A percentile compares a stretch with the other conserved stretches of the same genome.
phyloP scores from a whole-genome alignment of 2,797 vertebrate species.

The Fistularia tabacaria region DNA sequence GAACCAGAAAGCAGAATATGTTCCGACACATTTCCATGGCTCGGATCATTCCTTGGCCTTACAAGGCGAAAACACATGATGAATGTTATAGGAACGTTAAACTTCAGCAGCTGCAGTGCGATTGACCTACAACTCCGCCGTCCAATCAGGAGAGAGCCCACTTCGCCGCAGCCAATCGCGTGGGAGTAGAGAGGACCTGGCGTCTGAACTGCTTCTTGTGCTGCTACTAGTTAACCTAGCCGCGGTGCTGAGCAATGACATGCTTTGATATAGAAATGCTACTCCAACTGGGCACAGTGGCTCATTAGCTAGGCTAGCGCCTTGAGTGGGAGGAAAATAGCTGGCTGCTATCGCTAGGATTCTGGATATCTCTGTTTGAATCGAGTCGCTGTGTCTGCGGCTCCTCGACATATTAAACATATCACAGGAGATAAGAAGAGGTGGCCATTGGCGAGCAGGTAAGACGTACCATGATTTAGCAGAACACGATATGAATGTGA shows the following conservation, averaged over 20 bases:
- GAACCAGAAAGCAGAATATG: no score
- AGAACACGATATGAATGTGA: constrained; percentile 33
- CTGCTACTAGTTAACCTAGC: constrained; percentile 55
- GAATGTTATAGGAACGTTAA: constrained; percentile 28
- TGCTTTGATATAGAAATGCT: constrained; percentile 65
- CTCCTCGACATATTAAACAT: constrained; percentile 14
- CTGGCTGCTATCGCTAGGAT: constrained; percentile 1
- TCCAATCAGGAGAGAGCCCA: constrained; percentile 31
- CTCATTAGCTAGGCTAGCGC: constrained; percentile 56
- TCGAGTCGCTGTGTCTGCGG: constrained; percentile 9
- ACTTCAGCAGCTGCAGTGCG: constrained; percentile 49
- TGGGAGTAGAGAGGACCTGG: constrained; percentile 9
- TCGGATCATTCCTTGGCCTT: neutral
- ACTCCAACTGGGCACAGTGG: constrained; percentile 59
- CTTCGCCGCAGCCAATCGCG: constrained; percentile 38
- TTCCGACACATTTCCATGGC: neutral
- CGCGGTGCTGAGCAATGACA: constrained; percentile 55
- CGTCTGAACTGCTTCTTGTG: constrained; percentile 37
- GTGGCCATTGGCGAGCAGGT: constrained; percentile 53
- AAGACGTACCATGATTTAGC: constrained; percentile 46
- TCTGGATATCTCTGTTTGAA: constrained; percentile 17
- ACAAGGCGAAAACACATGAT: constrained; percentile 14
- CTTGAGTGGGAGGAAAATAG: constrained; percentile 33
- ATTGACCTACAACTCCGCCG: constrained; percentile 26
- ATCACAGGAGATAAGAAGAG: constrained; percentile 34